These are phyloP conservation scores for Bombyx huttoni DNA, from an alignment of 2,888 invertebrate species.

Conservation along the genomic window DNA sequence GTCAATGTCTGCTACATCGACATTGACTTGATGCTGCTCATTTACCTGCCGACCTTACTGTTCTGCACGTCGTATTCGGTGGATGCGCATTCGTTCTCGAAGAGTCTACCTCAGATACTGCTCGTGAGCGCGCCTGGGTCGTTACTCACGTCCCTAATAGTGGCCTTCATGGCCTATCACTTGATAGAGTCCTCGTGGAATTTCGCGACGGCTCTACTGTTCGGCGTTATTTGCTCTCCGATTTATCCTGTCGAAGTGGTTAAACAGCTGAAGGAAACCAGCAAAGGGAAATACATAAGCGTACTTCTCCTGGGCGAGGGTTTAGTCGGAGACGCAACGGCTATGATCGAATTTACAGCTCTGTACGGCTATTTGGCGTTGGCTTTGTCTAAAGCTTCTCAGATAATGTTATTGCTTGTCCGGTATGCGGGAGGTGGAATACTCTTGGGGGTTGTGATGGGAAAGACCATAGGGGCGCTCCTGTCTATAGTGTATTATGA, in stretches of 20 bases:
- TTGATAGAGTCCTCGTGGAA: slow-evolving; percentile 48
- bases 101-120: slow-evolving; percentile 47
- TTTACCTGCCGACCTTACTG: slow-evolving; percentile 43
- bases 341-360: slow-evolving; percentile 53
- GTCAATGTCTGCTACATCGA: slow-evolving; percentile 45
- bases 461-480: slow-evolving; percentile 37
- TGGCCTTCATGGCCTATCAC: slow-evolving; percentile 46
- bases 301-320: slow-evolving; percentile 53
- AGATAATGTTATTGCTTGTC: slow-evolving; percentile 40
- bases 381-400: slow-evolving; percentile 35
- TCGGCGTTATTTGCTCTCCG: slow-evolving; percentile 51
- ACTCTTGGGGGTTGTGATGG: slow-evolving; percentile 46
- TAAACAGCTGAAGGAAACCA: slow-evolving; percentile 38
- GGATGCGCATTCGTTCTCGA: slow-evolving; percentile 54
- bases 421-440: slow-evolving; percentile 50
- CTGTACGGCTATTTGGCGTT: slow-evolving; percentile 42
- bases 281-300: slow-evolving; percentile 51
- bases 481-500: slow-evolving; percentile 51
- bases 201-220: slow-evolving; percentile 40
- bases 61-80: slow-evolving; percentile 53
- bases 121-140: slow-evolving; percentile 47
- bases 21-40: slow-evolving; percentile 34
- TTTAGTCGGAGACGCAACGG: slow-evolving; percentile 49
- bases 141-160: slow-evolving; percentile 39
- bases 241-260: slow-evolving; percentile 59